Conservation (phyloP, 2,113 vertebrate species). For the Labrus mixtus region DNA sequence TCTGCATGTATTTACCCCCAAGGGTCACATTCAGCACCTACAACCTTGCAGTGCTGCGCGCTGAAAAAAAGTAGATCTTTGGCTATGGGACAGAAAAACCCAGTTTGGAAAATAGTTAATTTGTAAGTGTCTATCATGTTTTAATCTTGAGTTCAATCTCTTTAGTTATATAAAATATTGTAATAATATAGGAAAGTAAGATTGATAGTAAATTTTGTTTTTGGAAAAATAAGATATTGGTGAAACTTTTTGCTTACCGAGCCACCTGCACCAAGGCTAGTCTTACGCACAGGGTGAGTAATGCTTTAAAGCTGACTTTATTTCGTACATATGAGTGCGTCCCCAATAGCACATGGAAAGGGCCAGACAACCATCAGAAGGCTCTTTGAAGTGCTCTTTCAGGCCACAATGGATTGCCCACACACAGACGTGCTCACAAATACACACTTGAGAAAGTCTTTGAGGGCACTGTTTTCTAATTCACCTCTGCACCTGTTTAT, state of each 20-base stretch:
- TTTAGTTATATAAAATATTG: not conserved
- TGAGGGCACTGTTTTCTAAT: constrained; percentile 81
- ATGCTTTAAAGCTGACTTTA: constrained; percentile 61
- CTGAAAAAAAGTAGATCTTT: not conserved
- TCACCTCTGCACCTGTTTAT: constrained; percentile 82
- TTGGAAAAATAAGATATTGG: constrained; percentile 15
- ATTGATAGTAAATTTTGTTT: no score
- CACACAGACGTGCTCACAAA: constrained; percentile 69
- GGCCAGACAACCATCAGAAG: constrained; percentile 68
- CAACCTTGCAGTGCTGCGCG: constrained; percentile 10
- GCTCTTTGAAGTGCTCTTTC: constrained; percentile 73
- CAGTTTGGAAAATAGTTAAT: no score
- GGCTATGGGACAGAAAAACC: no score
- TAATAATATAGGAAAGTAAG: no score
- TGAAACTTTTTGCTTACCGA: constrained; percentile 46
- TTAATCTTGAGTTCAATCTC: not conserved
- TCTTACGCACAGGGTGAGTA: constrained; percentile 59
- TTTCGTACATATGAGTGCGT: constrained; percentile 55
- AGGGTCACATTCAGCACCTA: constrained; percentile 29
- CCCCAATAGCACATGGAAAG: constrained; percentile 62
- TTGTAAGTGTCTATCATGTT: no score
- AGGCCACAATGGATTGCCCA: constrained; percentile 68
- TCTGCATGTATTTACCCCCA: constrained; percentile 40
- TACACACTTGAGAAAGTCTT: constrained; percentile 77
- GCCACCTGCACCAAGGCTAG: constrained; percentile 32